These are phyloP conservation scores for Amazona finschi DNA, from an alignment of 2,797 vertebrate genomes.

Conservation along the genomic window DNA sequence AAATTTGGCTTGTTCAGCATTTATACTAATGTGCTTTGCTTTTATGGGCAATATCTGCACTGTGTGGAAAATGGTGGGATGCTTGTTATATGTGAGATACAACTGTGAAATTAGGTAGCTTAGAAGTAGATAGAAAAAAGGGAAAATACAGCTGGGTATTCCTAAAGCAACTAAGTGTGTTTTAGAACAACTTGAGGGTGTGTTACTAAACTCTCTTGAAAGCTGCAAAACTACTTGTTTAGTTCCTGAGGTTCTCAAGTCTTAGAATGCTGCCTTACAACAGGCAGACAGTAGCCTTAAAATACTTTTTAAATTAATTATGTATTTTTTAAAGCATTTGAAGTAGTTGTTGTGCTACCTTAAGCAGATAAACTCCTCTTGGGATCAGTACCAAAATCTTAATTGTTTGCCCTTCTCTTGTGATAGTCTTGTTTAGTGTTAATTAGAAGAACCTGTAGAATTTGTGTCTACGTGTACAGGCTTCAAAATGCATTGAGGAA, in stretches of 20 bases:
- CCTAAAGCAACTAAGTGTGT: neutral
- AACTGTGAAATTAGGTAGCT: neutral
- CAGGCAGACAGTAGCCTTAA: neutral
- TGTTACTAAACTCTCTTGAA: neutral
- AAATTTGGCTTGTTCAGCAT: neutral
- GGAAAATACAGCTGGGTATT: neutral
- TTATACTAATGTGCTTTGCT: constrained; percentile 15
- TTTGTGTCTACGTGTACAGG: neutral
- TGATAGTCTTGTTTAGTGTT: neutral
- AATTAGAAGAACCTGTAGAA: neutral
- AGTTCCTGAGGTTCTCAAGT: neutral
- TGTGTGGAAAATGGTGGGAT: neutral
- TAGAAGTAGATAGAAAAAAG: neutral
- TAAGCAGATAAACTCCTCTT: neutral
- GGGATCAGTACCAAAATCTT: neutral
- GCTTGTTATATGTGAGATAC: neutral
- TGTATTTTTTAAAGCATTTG: neutral
- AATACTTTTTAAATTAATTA: neutral
- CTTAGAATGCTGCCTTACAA: neutral
- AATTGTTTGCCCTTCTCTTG: neutral
- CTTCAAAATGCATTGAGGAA: neutral
- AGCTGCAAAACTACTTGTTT: neutral
- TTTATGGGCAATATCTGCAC: neutral
- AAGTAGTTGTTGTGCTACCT: neutral
- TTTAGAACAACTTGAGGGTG: neutral